Evolutionary conservation across 2,888 invertebrate genomes (phyloP).

Genomic region (Caenorhabditis drosophilae): DNA sequence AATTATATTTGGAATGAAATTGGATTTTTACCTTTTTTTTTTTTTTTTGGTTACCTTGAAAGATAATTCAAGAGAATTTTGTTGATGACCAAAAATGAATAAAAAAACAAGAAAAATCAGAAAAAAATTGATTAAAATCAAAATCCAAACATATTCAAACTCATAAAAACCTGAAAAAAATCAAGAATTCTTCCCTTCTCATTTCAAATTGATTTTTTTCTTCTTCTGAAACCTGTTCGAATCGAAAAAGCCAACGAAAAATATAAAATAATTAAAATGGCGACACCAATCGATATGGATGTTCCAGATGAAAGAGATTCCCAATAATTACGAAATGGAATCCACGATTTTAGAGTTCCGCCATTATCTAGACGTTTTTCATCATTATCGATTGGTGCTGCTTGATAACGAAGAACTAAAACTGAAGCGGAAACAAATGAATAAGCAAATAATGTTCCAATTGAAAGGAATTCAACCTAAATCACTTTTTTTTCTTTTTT

Average conservation of each 20-base stretch:
- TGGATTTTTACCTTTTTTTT: not conserved
- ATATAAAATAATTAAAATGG: slow-evolving; percentile 18
- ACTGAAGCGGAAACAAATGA: slow-evolving; percentile 62
- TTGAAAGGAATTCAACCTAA: slow-evolving; percentile 69
- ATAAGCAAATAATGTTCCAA: slow-evolving; percentile 57
- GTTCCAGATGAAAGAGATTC: slow-evolving; percentile 21
- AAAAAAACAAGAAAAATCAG: slow-evolving; percentile 28
- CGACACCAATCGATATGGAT: slow-evolving; percentile 36
- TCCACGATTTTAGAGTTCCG: slow-evolving; percentile 40
- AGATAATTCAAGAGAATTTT: slow-evolving; percentile 33
- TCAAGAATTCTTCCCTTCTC: not conserved
- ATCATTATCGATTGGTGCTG: slow-evolving; percentile 42
- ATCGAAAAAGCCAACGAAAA: slow-evolving; percentile 38
- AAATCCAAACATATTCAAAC: slow-evolving; percentile 4
- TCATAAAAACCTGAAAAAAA: slow-evolving; percentile 5
- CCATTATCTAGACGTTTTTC: slow-evolving; percentile 36
- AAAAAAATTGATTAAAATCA: slow-evolving; percentile 20
- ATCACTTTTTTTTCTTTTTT: slow-evolving; percentile 4
- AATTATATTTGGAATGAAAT: not conserved
- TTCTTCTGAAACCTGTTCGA: slow-evolving; percentile 20
- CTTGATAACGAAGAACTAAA: slow-evolving; percentile 65
- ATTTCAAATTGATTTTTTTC: not conserved
- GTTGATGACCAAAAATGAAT: slow-evolving; percentile 42
- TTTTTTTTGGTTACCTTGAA: slow-evolving; percentile 50
- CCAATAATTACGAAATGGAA: slow-evolving; percentile 39